phyloP scores from a whole-genome alignment of 2,113 vertebrate species.

The Pandion haliaetus region DNA sequence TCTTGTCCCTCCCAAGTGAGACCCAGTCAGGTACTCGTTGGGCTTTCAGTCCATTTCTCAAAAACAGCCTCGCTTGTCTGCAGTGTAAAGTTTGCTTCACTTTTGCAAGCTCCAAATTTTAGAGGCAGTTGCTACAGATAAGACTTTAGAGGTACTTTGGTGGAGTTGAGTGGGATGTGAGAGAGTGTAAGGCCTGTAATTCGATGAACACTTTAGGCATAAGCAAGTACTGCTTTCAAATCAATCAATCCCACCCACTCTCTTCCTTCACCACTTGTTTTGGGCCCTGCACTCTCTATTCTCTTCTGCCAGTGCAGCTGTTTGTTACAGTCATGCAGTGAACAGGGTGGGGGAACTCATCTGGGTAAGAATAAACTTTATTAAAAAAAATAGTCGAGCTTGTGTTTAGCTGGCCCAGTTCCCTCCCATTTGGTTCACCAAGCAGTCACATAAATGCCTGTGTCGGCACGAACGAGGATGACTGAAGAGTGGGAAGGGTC shows the following conservation, averaged over 20 bases:
- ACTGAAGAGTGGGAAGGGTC: neutral
- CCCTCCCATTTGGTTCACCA: neutral
- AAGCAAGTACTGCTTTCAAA: neutral
- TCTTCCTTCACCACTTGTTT: neutral
- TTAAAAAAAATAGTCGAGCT: neutral
- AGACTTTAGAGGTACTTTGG: neutral
- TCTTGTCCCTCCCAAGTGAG: slow-evolving; percentile 60
- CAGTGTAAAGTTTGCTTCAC: neutral
- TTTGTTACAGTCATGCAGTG: neutral
- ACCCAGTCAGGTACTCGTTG: slow-evolving; percentile 73
- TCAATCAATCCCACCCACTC: neutral
- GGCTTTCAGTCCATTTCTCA: neutral
- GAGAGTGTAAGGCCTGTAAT: neutral
- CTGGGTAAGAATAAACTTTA: neutral
- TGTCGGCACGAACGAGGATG: neutral
- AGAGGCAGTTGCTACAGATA: neutral
- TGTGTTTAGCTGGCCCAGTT: neutral
- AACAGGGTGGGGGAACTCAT: slow-evolving; percentile 28
- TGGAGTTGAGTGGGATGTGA: neutral
- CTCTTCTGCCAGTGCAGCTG: slow-evolving; percentile 34
- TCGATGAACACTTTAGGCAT: neutral
- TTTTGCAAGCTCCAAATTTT: neutral
- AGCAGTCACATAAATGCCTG: neutral
- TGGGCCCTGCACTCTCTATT: neutral
- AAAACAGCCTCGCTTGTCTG: accelerated